phyloP scores from a whole-genome alignment of 1,140 invertebrate genomes.

The Sarcophaga bullata region DNA sequence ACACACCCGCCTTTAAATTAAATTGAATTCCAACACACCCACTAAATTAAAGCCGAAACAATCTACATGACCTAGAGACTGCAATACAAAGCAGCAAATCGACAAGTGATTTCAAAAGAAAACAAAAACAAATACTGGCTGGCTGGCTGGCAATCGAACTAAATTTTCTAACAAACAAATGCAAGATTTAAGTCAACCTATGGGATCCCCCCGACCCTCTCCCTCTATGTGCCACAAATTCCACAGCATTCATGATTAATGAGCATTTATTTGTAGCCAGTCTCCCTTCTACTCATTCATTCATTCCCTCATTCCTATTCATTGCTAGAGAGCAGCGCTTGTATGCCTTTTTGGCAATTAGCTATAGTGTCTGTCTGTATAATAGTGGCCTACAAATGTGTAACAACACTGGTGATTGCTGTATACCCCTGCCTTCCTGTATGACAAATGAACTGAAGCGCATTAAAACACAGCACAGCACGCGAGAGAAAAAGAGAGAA shows the following conservation, averaged over 20 bases:
- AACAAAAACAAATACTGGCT: not conserved
- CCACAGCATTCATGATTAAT: conserved; percentile 1
- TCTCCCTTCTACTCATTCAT: not conserved
- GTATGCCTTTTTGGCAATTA: conserved; percentile 11
- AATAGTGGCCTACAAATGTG: conserved; percentile 1
- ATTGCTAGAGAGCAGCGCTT: not conserved
- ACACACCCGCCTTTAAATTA: not conserved
- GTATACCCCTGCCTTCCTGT: not conserved
- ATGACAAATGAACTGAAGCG: conserved; percentile 15
- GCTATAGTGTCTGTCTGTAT: not conserved
- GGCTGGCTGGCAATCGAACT: not conserved
- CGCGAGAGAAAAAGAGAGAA: too few species aligned
- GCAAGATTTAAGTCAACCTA: too few species aligned
- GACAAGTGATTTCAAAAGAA: not conserved
- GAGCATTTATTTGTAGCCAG: not conserved
- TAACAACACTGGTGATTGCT: not conserved
- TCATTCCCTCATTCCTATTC: not conserved
- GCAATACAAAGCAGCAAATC: not conserved
- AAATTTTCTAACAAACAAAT: not conserved
- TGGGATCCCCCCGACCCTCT: too few species aligned
- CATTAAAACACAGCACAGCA: not conserved
- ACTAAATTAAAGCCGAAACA: not conserved
- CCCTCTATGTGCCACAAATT: not conserved
- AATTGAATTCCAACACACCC: conserved; percentile 1
- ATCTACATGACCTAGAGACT: conserved; percentile 13